These are phyloP conservation scores for Calvadosia cruxmelitensis DNA, from an alignment of 30 jellyfish, hydroid and myxozoan species.

Conservation along the genomic window DNA sequence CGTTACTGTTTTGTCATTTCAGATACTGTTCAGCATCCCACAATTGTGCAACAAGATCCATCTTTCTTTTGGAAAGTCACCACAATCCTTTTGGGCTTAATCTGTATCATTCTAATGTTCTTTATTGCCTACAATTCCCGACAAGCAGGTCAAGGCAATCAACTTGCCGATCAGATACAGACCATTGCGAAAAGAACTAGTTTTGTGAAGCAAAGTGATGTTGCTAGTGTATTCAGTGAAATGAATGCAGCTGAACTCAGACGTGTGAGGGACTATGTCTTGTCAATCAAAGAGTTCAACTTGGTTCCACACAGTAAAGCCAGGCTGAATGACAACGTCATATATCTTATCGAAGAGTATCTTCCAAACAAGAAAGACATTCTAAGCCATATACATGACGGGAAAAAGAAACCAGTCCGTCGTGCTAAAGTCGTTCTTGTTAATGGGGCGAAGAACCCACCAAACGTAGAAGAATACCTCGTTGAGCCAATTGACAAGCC, in stretches of 20 bases:
- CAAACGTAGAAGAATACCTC: conserved; percentile 51
- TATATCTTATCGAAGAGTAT: conserved; percentile 1
- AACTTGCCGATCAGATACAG: not conserved
- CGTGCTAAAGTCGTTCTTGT: conserved; percentile 48
- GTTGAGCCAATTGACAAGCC: conserved; percentile 72
- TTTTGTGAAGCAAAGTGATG: too few species aligned
- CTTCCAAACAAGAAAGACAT: conserved; percentile 52
- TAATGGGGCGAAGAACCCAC: conserved; percentile 42
- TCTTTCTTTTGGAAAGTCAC: not conserved
- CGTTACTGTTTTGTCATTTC: too few species aligned
- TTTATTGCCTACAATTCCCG: not conserved
- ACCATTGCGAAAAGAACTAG: too few species aligned
- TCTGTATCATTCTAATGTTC: not conserved
- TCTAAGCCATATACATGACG: conserved; percentile 20
- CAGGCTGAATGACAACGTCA: not conserved
- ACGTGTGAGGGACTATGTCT: not conserved
- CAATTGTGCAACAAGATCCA: not conserved
- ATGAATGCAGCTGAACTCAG: not conserved
- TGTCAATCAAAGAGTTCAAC: not conserved
- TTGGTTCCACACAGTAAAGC: not conserved
- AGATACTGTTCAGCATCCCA: too few species aligned
- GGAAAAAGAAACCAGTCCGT: conserved; percentile 49
- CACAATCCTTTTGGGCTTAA: not conserved
- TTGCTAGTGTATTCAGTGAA: not conserved
- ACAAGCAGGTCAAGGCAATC: not conserved